Base-by-base conservation (phyloP, 2,888 invertebrate genomes). In the Diadegma fenestrale region DNA sequence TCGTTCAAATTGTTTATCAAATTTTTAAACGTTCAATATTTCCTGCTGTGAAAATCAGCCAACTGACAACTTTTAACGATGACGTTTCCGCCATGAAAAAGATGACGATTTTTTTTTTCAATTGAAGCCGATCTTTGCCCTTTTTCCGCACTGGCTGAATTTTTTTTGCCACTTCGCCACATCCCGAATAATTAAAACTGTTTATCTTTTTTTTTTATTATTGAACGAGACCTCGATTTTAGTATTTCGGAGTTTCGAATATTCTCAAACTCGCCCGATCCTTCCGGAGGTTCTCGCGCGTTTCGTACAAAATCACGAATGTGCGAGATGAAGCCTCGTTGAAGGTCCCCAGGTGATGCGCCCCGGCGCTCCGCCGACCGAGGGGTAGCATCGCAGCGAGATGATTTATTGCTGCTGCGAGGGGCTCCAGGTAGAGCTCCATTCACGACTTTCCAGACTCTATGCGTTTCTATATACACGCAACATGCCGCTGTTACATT, bases 391-490 rank as follows among this genome's bases (percentile, higher is more conserved):
- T 91, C 89, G 89, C 90, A 92, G 92, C 91, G 92, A 93, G 91
- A 93, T 94, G 93, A 93, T 93, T 94, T 93, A 94, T 93, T 92
- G 92, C 90, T 92, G 92, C 90, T 88, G 88, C 86, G 88, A 91
- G 91, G 91, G 77, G 54, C 80, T 89, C 90, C 93, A 93, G 92
- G 93, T 92, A 93, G 92, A 91, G 92, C 91, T 91, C 88, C 90
- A 92, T 92, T 92, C 87, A 88, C 90, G 90, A 88, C 83, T 82
- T 64, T 82, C 64, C 58, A 84, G 66, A 76, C 76, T 80, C 14
- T 48, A 48, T 73, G 22, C 61, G 43, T 30, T 26, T 48, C 14
- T 33, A 22, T 43, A 30, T 45, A 43, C 33, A 43, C 45, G 54
- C 72, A 54, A 66, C 79, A 68, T 82, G 81, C 77, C 86, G 77